A percentile compares a stretch with the other conserved stretches of the same genome.
Conservation (phyloP, 1,140 invertebrate genomes). For the Holotrichia oblita region DNA sequence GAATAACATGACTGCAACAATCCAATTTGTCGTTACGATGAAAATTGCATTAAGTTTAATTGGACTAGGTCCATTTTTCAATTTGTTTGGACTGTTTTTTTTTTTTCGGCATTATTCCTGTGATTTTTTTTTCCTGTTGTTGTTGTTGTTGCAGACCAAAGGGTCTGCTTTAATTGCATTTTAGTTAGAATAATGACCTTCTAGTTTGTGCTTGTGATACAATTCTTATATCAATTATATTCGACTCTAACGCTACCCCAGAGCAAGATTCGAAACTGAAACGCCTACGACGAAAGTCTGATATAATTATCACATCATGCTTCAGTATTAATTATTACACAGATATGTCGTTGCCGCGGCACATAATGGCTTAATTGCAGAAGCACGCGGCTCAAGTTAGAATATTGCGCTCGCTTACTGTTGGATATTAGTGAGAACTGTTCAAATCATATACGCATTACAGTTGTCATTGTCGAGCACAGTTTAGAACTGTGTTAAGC, state of each 20-base stretch:
- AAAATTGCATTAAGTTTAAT: conserved; percentile 41
- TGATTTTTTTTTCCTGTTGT: conserved; percentile 21
- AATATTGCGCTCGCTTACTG: conserved; percentile 33
- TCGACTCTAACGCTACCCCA: neutral
- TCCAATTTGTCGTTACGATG: conserved; percentile 34
- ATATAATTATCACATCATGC: conserved; percentile 37
- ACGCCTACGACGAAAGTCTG: conserved; percentile 20
- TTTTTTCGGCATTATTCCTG: neutral
- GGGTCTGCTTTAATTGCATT: conserved; percentile 1
- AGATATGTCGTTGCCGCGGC: conserved; percentile 15
- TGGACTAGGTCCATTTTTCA: conserved; percentile 35
- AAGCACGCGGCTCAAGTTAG: conserved; percentile 29
- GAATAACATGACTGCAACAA: conserved; percentile 38
- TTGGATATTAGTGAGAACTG: conserved; percentile 26
- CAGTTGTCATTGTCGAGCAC: conserved; percentile 47
- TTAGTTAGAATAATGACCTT: neutral
- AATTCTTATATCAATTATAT: neutral
- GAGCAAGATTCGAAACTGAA: neutral
- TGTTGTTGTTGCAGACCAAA: neutral
- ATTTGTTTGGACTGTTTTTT: conserved; percentile 32
- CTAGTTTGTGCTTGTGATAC: neutral
- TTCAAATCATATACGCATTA: conserved; percentile 48
- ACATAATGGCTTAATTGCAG: conserved; percentile 35
- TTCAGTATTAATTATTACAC: conserved; percentile 30
- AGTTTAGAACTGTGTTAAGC: conserved; percentile 23